Base-by-base conservation (phyloP, 2,797 vertebrate species). In the Parauchenoglanis punctatus region DNA sequence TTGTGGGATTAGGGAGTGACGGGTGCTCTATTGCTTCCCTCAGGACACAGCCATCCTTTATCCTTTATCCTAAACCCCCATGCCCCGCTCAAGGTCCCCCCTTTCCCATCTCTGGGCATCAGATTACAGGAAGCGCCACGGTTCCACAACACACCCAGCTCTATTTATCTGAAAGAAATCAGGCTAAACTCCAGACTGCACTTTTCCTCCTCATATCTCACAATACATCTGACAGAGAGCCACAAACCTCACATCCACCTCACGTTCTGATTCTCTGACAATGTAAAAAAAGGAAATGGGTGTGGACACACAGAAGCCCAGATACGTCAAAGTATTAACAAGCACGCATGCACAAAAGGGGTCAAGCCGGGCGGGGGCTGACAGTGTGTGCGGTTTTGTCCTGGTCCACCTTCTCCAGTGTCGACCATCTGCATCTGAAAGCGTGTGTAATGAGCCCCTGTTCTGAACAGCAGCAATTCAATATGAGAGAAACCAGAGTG, bases 121-220 rank as follows among this genome's bases (percentile, higher is more conserved):
- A 68, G 91, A 92, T 93, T 94, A 93, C 91, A 93, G 89, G 89
- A 92, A 91, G 89, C 73, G 75, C 90, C 92, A 92, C 88, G 89
- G 88, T 94, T 91, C 85, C 87, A 93, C 91, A 92, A 91, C 90
- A 85, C 85, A 85, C 89, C 85, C 87, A 83, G 91, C 88, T 89
- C 67, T 85, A 88, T 90, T 92, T 93, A 89, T 92, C 92, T 90
- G 72, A 83, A 35, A 80, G 89, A 91, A 93, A 94, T 91, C 87
- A 84, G 85, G 85, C 93, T 88, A 87, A 87, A 91, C 86, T 89
- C 85, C 68, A 89, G 84, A 77, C 80, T 85, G 82, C 85, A 86
- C 84, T 91, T 84, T 91, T 85, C 77, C 85, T 87, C 46, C 65
- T 86, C 91, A 82, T 91, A 93, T 93, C 91, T 68, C 81, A 89